Evolutionary conservation across 2,113 vertebrate genomes (phyloP).

Genomic region (Centropristis striata): DNA sequence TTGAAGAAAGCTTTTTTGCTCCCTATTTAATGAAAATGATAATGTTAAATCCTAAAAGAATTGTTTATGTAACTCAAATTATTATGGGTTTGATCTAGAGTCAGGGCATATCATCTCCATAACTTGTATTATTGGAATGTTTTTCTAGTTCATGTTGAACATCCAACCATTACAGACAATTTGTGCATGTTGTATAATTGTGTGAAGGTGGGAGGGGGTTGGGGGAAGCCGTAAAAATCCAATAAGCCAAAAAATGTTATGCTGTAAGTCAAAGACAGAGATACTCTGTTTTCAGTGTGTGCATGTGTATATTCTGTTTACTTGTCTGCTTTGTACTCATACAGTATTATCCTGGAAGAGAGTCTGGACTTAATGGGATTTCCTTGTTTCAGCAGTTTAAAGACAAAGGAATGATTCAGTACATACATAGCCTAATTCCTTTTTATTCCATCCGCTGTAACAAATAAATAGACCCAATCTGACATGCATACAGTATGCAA

Average conservation of each 20-base stretch:
- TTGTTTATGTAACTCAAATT: not conserved
- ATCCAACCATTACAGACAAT: conserved; percentile 12
- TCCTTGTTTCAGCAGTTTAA: conserved; percentile 66
- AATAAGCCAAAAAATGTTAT: conserved; percentile 23
- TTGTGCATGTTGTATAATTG: not conserved
- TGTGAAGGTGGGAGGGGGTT: not conserved
- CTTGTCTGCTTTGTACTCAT: conserved; percentile 49
- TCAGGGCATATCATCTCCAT: conserved; percentile 8
- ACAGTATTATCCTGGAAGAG: conserved; percentile 48
- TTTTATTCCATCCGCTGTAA: conserved; percentile 52
- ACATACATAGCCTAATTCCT: conserved; percentile 56
- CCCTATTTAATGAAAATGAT: conserved; percentile 10
- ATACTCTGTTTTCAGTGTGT: conserved; percentile 19
- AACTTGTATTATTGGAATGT: not conserved
- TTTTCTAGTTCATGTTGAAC: not conserved
- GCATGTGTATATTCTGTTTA: conserved; percentile 41
- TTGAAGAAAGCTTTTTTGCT: not conserved
- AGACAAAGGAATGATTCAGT: conserved; percentile 59
- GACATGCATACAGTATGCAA: conserved; percentile 45
- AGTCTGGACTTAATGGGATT: conserved; percentile 65
- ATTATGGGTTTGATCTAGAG: not conserved
- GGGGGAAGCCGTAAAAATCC: not conserved
- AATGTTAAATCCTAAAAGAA: conserved; percentile 3
- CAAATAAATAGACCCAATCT: conserved; percentile 47
- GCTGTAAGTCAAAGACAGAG: conserved; percentile 16